phyloP scores from a whole-genome alignment of 2,113 vertebrate genomes.

The Stegostoma tigrinum region DNA sequence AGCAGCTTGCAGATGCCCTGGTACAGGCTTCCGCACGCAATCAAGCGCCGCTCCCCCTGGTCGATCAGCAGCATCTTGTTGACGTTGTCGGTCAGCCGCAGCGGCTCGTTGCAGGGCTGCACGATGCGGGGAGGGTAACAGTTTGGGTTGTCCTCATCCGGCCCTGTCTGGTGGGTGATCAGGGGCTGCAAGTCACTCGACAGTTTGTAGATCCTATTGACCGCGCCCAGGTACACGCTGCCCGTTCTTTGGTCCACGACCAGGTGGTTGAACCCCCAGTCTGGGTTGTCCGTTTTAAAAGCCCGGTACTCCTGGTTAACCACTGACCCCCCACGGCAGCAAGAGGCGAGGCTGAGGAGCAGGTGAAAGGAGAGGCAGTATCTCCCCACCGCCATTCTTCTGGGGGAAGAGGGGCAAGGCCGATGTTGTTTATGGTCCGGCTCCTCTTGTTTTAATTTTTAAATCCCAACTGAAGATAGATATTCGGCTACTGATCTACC shows the following conservation, averaged over 20 bases:
- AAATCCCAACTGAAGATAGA: constrained; percentile 24
- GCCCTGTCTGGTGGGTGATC: constrained; percentile 87
- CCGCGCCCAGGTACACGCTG: constrained; percentile 86
- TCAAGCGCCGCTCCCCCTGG: constrained; percentile 86
- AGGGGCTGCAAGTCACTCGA: constrained; percentile 76
- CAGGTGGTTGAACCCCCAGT: constrained; percentile 89
- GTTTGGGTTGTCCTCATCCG: constrained; percentile 94
- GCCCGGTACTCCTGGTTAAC: constrained; percentile 70
- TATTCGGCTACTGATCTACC: constrained; percentile 47
- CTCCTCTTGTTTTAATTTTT: constrained; percentile 46
- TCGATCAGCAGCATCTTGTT: constrained; percentile 98
- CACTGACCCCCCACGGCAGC: constrained; percentile 59
- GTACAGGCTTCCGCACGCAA: constrained; percentile 92
- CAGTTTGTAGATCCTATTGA: constrained; percentile 96
- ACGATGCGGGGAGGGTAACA: constrained; percentile 95
- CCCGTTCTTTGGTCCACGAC: constrained; percentile 89
- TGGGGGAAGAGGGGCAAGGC: constrained; percentile 31
- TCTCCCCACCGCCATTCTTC: constrained; percentile 56
- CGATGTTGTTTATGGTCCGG: constrained; percentile 47
- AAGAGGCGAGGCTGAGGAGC: constrained; percentile 65
- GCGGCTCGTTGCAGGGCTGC: constrained; percentile 86
- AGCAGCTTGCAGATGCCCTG: constrained; percentile 97
- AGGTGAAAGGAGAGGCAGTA: constrained; percentile 74
- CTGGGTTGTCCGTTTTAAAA: constrained; percentile 69
- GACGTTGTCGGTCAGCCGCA: constrained; percentile 85